phyloP scores from a whole-genome alignment of 35 echinoderm and acorn worm genomes.

The Acanthaster planci region DNA sequence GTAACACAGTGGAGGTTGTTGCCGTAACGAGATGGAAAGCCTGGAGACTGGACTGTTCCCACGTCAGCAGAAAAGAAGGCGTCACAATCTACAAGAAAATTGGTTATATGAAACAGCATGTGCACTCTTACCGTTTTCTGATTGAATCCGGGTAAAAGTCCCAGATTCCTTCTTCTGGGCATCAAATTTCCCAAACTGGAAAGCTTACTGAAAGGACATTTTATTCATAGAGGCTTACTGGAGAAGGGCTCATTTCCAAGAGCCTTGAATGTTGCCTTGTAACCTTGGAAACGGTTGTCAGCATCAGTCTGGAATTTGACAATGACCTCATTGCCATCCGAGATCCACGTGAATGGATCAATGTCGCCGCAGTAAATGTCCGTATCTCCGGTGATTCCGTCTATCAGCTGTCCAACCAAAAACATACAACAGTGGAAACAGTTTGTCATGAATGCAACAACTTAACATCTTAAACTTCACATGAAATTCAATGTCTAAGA shows the following conservation, averaged over 20 bases:
- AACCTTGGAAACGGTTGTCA: not conserved
- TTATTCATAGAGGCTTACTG: not conserved
- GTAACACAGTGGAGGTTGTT: constrained; percentile 25
- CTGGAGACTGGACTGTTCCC: not conserved
- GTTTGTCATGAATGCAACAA: too few relatives aligned
- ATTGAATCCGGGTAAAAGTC: too few relatives aligned
- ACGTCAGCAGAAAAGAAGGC: not conserved
- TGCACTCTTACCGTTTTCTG: too few relatives aligned
- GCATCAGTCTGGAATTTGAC: constrained; percentile 20
- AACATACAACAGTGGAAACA: too few relatives aligned
- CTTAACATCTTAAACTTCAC: too few relatives aligned
- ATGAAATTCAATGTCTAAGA: too few relatives aligned
- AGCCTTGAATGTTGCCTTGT: constrained; percentile 9
- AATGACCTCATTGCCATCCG: constrained; percentile 30
- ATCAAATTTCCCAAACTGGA: too few relatives aligned
- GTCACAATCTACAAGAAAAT: not conserved
- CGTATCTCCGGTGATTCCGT: not conserved
- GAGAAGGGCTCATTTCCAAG: not conserved
- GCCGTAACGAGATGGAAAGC: constrained; percentile 6
- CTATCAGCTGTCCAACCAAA: not conserved
- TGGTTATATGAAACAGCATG: too few relatives aligned
- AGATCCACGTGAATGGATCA: not conserved
- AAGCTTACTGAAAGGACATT: not conserved
- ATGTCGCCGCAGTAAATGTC: not conserved
- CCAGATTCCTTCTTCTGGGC: too few relatives aligned